phyloP scores from a whole-genome alignment of 2,888 invertebrate species.

The Dicyrtomina minuta region DNA sequence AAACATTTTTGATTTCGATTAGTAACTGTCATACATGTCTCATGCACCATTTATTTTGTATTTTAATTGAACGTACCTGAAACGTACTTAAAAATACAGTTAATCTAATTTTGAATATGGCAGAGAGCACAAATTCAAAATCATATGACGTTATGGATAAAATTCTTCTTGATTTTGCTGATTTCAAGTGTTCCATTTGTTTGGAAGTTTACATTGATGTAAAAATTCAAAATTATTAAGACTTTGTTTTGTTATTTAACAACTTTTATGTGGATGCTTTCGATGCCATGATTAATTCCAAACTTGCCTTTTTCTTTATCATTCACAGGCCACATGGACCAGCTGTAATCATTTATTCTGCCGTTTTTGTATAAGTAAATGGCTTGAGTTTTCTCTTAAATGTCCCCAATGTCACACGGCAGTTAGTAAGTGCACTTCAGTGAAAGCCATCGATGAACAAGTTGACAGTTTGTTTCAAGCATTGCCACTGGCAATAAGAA shows the following conservation, averaged over 20 bases:
- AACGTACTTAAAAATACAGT: no score
- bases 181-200: slow-evolving; percentile 19
- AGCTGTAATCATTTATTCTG: slow-evolving; percentile 25
- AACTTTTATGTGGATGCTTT: no score
- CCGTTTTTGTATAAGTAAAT: slow-evolving; percentile 24
- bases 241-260: no score
- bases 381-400: background rate
- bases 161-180: background rate
- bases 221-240: background rate
- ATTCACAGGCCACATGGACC: slow-evolving; percentile 14
- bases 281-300: no score
- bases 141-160: slow-evolving; percentile 5
- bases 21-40: no score
- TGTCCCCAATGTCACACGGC: slow-evolving; percentile 19
- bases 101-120: no score
- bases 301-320: background rate
- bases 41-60: no score
- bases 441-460: slow-evolving; percentile 9
- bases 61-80: no score
- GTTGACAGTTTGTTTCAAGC: slow-evolving; percentile 8
- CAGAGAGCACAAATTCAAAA: no score
- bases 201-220: slow-evolving; percentile 21
- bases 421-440: slow-evolving; percentile 1
- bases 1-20: no score
- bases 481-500: background rate